Percentiles rank a stretch among this genome's conserved stretches.
phyloP scores from a whole-genome alignment of 2,888 invertebrate species.

The Bunonema sp. region DNA sequence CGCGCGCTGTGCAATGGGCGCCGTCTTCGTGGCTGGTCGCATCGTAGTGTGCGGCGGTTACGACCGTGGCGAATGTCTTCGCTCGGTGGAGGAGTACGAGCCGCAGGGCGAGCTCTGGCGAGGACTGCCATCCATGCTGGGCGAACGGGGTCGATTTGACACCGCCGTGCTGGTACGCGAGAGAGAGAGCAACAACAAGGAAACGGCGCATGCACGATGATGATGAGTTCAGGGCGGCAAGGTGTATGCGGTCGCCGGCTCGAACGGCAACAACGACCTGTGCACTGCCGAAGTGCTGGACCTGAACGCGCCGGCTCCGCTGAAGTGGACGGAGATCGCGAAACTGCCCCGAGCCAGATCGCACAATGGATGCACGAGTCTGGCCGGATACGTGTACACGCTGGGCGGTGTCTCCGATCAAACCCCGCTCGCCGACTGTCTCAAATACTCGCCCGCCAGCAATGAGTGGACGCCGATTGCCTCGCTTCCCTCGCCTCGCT shows the following conservation, averaged over 20 bases:
- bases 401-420: conserved; percentile 67
- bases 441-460: conserved; percentile 54
- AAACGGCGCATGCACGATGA: background rate
- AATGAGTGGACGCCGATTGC: conserved; percentile 60
- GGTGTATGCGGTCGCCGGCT: conserved; percentile 57
- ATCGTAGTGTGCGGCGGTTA: conserved; percentile 69
- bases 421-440: conserved; percentile 5
- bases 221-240: background rate
- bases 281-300: conserved; percentile 59
- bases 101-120: conserved; percentile 60
- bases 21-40: conserved; percentile 58
- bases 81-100: conserved; percentile 57
- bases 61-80: conserved; percentile 68
- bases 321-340: conserved; percentile 51
- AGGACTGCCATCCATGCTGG: conserved; percentile 58
- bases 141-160: conserved; percentile 64
- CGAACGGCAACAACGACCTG: conserved; percentile 67
- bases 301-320: conserved; percentile 48
- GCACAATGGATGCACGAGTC: conserved; percentile 53
- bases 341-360: conserved; percentile 17
- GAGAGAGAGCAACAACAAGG: too few species aligned
- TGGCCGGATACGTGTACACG: conserved; percentile 59
- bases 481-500: conserved; percentile 51
- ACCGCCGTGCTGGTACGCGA: conserved; percentile 57
- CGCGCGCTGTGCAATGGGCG: conserved; percentile 63